Conservation (phyloP, 2,113 vertebrate genomes). For the Brevimyrus niger region DNA sequence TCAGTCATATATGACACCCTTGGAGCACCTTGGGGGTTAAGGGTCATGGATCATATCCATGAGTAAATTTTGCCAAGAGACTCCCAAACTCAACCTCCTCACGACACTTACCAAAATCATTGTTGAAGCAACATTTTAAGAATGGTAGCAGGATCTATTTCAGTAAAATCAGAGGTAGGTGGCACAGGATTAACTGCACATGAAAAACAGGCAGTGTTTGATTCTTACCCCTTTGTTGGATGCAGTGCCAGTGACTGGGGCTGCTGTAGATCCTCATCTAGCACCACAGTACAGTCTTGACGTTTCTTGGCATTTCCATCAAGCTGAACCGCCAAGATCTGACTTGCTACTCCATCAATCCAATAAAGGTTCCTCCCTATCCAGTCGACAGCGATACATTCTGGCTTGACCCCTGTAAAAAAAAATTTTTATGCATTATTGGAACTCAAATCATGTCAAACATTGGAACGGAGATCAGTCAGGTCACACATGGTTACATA, state of each 20-base stretch:
- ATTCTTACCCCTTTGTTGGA: conserved; percentile 68
- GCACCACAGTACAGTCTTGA: conserved; percentile 64
- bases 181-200: neutral
- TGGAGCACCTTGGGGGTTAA: neutral
- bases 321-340: conserved; percentile 70
- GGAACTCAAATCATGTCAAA: neutral
- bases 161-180: neutral
- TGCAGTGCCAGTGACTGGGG: conserved; percentile 74
- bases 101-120: neutral
- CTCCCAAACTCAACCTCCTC: neutral
- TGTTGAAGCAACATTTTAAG: neutral
- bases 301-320: conserved; percentile 47
- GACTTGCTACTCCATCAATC: conserved; percentile 72
- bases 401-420: conserved; percentile 70
- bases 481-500: neutral
- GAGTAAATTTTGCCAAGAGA: neutral
- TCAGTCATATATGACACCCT: neutral
- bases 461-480: neutral
- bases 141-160: neutral
- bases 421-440: neutral
- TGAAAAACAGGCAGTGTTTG: neutral
- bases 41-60: neutral
- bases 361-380: conserved; percentile 84
- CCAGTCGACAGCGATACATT: conserved; percentile 83
- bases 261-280: conserved; percentile 69